These are phyloP conservation scores for Lamproptera curius DNA, from an alignment of 2,888 invertebrate genomes.

Conservation along the genomic window DNA sequence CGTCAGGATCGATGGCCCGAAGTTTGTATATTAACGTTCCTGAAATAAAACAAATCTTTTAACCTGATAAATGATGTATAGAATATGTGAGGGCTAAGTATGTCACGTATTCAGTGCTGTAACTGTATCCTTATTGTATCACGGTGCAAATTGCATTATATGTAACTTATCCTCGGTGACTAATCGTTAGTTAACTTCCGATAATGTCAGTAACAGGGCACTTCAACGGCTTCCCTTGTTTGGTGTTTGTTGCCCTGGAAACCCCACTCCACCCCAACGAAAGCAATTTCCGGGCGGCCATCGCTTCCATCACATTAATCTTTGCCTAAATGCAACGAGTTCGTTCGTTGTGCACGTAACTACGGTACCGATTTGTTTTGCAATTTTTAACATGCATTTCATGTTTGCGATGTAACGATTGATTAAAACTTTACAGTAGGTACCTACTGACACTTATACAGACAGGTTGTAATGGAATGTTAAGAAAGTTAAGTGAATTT, in stretches of 20 bases:
- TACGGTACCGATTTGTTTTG: constrained; percentile 14
- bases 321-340: constrained; percentile 24
- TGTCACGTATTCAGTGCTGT: too few species aligned
- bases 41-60: constrained; percentile 55
- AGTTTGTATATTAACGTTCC: constrained; percentile 90
- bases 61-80: background rate
- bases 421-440: constrained; percentile 10
- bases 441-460: too few species aligned
- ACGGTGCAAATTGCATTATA: constrained; percentile 17
- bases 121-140: constrained; percentile 18
- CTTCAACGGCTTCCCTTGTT: constrained; percentile 65
- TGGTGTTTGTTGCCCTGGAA: constrained; percentile 58
- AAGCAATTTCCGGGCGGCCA: constrained; percentile 66
- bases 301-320: constrained; percentile 23
- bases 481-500: too few species aligned
- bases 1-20: constrained; percentile 90
- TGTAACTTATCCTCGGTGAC: constrained; percentile 23
- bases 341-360: constrained; percentile 26
- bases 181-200: constrained; percentile 29
- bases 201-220: constrained; percentile 27
- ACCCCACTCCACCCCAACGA: constrained; percentile 45
- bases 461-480: too few species aligned
- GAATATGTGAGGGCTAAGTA: background rate
- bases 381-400: background rate
- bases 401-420: background rate